Percentiles rank a stretch among this genome's conserved stretches.
Conservation (phyloP, 2,113 vertebrate genomes). For the Mustela nigripes region DNA sequence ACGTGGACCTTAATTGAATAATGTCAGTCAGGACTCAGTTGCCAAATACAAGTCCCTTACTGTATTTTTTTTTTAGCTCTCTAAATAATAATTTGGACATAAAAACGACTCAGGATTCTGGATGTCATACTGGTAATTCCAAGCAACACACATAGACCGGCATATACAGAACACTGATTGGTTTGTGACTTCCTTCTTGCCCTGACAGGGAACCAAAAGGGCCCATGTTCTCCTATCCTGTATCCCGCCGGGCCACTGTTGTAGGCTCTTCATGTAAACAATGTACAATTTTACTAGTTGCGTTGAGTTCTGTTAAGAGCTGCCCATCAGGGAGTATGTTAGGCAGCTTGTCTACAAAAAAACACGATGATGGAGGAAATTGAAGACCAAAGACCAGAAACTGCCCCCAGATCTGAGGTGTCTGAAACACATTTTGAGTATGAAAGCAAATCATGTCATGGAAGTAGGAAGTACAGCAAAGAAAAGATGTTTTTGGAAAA, state of each 20-base stretch:
- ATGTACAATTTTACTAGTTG: background rate
- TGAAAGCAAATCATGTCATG: background rate
- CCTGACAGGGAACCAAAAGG: background rate
- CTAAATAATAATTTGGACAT: background rate
- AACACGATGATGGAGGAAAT: background rate
- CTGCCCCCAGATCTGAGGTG: background rate
- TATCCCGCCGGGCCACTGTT: background rate
- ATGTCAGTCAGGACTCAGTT: slow-evolving; percentile 32
- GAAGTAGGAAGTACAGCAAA: background rate
- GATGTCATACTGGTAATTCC: background rate
- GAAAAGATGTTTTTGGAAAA: background rate
- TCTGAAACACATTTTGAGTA: background rate
- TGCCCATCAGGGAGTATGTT: background rate
- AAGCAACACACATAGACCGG: background rate
- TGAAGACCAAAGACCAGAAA: background rate
- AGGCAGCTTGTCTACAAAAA: background rate
- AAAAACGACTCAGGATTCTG: background rate
- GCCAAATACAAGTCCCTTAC: background rate
- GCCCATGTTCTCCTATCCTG: background rate
- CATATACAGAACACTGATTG: background rate
- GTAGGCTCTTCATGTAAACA: background rate
- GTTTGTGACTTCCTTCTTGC: background rate
- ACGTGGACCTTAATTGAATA: slow-evolving; percentile 3
- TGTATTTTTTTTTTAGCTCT: background rate
- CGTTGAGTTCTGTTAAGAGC: background rate